Evolutionary conservation across 2,113 vertebrate species (phyloP).

Genomic region (Mastomys coucha): DNA sequence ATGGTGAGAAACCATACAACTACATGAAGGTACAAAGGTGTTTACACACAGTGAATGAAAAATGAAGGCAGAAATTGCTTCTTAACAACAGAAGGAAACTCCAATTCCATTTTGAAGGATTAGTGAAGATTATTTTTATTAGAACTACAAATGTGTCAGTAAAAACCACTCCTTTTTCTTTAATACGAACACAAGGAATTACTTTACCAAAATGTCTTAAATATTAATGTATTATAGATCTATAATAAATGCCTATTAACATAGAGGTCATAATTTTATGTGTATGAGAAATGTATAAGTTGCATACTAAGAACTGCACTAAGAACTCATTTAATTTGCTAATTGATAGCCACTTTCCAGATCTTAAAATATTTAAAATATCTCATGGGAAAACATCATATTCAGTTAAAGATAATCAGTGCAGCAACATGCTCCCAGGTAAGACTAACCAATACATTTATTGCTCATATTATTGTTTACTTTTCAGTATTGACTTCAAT

Average conservation of each 20-base stretch:
- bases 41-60: neutral
- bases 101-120: neutral
- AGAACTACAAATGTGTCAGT: neutral
- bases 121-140: neutral
- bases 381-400: neutral
- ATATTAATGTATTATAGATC: neutral
- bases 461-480: neutral
- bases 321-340: conserved; percentile 8
- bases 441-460: neutral
- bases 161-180: neutral
- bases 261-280: neutral
- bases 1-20: neutral
- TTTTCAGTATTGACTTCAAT: neutral
- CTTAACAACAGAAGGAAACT: neutral
- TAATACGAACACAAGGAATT: conserved; percentile 5
- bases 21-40: neutral
- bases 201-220: conserved; percentile 14
- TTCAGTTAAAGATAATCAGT: neutral
- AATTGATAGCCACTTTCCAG: neutral
- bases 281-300: neutral
- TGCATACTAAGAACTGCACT: neutral
- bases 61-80: neutral
- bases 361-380: conserved; percentile 36
- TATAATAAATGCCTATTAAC: neutral
- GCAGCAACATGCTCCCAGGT: neutral